These are phyloP conservation scores for Drosophila repleta DNA, from an alignment of 1,140 invertebrate species.

Conservation along the genomic window DNA sequence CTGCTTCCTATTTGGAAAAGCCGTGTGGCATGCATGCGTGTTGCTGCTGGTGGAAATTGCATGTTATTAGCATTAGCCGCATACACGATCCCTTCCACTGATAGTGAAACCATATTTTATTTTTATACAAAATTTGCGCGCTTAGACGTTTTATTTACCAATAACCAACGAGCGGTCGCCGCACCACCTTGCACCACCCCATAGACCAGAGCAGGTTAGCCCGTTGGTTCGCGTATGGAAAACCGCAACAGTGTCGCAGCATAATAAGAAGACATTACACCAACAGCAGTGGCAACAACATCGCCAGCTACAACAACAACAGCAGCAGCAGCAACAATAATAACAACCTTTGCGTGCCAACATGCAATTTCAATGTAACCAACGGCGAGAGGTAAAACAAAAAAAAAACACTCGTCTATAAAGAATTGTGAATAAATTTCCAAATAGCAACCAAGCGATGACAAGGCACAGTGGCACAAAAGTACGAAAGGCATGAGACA, in stretches of 20 bases:
- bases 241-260: conserved; percentile 72
- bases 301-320: conserved; percentile 21
- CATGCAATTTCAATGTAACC: conserved; percentile 77
- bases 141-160: conserved; percentile 79
- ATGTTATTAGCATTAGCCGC: conserved; percentile 80
- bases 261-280: conserved; percentile 80
- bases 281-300: conserved; percentile 63
- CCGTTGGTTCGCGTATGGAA: conserved; percentile 13
- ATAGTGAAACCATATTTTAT: conserved; percentile 79
- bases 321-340: conserved; percentile 48
- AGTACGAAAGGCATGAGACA: not conserved
- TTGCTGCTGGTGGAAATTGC: conserved; percentile 72
- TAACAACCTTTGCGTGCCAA: conserved; percentile 71
- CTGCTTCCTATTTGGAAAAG: conserved; percentile 65
- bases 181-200: conserved; percentile 10
- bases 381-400: conserved; percentile 35
- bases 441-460: conserved; percentile 59
- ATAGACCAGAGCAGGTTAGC: conserved; percentile 4
- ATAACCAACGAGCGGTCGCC: conserved; percentile 61
- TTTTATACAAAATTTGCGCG: conserved; percentile 71
- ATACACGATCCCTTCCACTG: conserved; percentile 78
- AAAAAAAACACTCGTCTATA: conserved; percentile 69
- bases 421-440: conserved; percentile 77
- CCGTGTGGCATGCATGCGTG: conserved; percentile 54
- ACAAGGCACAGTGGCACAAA: conserved; percentile 45